These are phyloP conservation scores for Pachyrhynchus sulphureomaculatus DNA, from an alignment of 1,140 invertebrate species.

Conservation along the genomic window DNA sequence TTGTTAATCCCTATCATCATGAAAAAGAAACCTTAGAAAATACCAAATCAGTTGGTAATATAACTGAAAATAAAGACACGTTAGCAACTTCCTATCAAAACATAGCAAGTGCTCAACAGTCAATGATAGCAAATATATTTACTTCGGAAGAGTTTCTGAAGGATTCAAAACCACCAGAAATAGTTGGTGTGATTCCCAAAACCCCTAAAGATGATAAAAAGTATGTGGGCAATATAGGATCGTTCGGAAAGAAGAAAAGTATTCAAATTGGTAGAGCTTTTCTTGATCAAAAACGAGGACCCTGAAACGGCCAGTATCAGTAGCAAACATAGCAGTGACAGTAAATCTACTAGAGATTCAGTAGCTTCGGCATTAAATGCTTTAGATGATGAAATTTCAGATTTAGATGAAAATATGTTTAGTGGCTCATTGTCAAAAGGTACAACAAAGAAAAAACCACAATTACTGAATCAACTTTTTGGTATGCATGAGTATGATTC, in stretches of 20 bases:
- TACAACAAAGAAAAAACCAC: constrained; percentile 17
- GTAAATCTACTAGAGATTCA: constrained; percentile 24
- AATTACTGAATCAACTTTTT: constrained; percentile 38
- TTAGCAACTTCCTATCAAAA: neutral
- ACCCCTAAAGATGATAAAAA: constrained; percentile 26
- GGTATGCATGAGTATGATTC: constrained; percentile 40
- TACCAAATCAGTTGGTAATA: neutral
- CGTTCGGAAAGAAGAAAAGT: constrained; percentile 35
- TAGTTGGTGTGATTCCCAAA: constrained; percentile 40
- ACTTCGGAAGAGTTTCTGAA: constrained; percentile 13
- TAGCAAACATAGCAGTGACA: constrained; percentile 13
- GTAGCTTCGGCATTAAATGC: constrained; percentile 27
- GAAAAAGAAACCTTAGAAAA: constrained; percentile 2
- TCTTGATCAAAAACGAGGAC: constrained; percentile 23
- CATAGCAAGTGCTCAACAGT: constrained; percentile 2
- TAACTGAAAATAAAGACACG: neutral
- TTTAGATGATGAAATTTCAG: constrained; percentile 37
- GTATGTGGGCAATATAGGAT: constrained; percentile 24
- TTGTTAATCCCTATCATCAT: constrained; percentile 10
- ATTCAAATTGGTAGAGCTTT: constrained; percentile 35
- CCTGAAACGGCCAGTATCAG: constrained; percentile 19
- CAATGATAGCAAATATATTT: constrained; percentile 11
- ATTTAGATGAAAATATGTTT: constrained; percentile 42
- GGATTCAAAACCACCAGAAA: constrained; percentile 36
- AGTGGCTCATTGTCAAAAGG: constrained; percentile 32